Conservation (phyloP, 2,888 invertebrate species). For the Lycophotia porphyrea region DNA sequence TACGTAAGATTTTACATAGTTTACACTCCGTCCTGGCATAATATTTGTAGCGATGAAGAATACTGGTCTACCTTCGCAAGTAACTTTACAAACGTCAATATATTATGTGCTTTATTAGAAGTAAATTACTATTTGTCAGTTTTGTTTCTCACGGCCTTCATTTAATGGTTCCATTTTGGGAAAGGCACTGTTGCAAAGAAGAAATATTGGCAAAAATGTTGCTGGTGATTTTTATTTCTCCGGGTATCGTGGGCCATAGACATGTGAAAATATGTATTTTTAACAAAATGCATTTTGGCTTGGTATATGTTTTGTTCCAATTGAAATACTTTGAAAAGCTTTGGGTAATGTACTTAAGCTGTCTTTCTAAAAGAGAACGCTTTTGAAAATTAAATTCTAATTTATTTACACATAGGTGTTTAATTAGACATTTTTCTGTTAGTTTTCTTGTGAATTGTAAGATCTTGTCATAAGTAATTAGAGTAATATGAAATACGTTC, state of each 20-base stretch:
- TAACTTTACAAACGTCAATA: conserved; percentile 33
- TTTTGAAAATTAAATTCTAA: background rate
- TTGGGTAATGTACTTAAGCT: background rate
- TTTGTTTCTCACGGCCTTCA: conserved; percentile 38
- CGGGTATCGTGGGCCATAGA: background rate
- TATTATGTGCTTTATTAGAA: conserved; percentile 37
- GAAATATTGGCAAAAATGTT: conserved; percentile 16
- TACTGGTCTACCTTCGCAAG: conserved; percentile 49
- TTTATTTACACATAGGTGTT: background rate
- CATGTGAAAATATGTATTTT: background rate
- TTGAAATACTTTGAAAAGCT: background rate
- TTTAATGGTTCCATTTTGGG: conserved; percentile 48
- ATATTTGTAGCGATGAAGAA: conserved; percentile 45
- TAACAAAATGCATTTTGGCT: background rate
- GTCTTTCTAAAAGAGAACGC: background rate
- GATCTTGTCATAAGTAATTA: background rate
- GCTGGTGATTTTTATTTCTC: background rate
- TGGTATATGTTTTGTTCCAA: background rate
- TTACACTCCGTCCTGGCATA: conserved; percentile 31
- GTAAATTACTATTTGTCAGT: conserved; percentile 47
- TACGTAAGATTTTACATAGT: conserved; percentile 51
- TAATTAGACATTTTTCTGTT: background rate
- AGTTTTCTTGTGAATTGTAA: background rate
- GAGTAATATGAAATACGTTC: background rate
- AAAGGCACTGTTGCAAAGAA: conserved; percentile 23